Evolutionary conservation across 2,888 invertebrate species (phyloP).

Genomic region (Epistrophella euchroma): DNA sequence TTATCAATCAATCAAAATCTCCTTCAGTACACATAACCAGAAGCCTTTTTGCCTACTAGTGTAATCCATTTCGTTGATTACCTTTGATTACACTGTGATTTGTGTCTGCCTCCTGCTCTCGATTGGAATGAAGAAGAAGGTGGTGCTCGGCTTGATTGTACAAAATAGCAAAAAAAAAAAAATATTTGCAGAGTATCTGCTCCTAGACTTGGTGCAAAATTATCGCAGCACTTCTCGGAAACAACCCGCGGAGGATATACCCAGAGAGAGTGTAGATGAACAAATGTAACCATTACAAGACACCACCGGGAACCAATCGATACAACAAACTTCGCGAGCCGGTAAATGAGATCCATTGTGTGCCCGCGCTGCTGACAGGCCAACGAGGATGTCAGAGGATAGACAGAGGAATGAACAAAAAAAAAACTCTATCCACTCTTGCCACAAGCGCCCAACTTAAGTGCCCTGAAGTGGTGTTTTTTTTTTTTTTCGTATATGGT

Average conservation of each 20-base stretch:
- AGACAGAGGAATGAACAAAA: slow-evolving; percentile 16
- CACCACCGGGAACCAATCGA: slow-evolving; percentile 61
- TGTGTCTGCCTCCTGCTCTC: slow-evolving; percentile 68
- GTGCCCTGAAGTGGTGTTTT: slow-evolving; percentile 35
- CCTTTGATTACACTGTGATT: slow-evolving; percentile 78
- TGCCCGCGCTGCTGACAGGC: slow-evolving; percentile 55
- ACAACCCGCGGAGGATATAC: slow-evolving; percentile 44
- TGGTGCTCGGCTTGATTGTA: slow-evolving; percentile 40
- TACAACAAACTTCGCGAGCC: slow-evolving; percentile 38
- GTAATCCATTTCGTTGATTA: slow-evolving; percentile 77
- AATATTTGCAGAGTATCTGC: not conserved
- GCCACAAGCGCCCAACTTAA: slow-evolving; percentile 65
- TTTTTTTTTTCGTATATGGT: slow-evolving; percentile 34
- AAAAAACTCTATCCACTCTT: slow-evolving; percentile 22
- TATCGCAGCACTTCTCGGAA: slow-evolving; percentile 68
- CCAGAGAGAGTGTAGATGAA: slow-evolving; percentile 51
- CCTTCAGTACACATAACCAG: slow-evolving; percentile 74
- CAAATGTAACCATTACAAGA: slow-evolving; percentile 67
- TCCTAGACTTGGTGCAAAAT: slow-evolving; percentile 49
- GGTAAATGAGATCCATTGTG: slow-evolving; percentile 72
- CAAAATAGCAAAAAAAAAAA: not conserved
- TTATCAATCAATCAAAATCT: slow-evolving; percentile 76
- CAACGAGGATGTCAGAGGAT: slow-evolving; percentile 66
- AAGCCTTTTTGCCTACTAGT: slow-evolving; percentile 76
- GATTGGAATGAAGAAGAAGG: slow-evolving; percentile 43